Percentiles rank a stretch among this genome's conserved stretches.
phyloP scores from a whole-genome alignment of 2,797 vertebrate species.

The Kryptolebias ocellatus region DNA sequence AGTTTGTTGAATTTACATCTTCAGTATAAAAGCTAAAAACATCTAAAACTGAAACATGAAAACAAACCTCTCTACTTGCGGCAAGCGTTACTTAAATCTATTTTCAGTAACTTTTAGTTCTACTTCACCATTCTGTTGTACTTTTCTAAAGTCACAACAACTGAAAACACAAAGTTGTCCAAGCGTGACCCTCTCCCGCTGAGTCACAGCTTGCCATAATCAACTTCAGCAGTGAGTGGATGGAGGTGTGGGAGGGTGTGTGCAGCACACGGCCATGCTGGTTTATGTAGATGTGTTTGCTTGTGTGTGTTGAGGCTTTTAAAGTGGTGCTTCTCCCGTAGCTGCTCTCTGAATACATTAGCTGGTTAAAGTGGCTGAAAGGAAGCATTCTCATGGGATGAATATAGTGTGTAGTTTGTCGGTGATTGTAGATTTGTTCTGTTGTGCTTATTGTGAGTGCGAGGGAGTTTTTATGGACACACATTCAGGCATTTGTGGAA shows the following conservation, averaged over 20 bases:
- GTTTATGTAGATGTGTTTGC: slow-evolving; percentile 16
- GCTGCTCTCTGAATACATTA: slow-evolving; percentile 61
- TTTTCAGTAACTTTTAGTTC: slow-evolving; percentile 19
- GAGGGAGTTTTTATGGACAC: slow-evolving; percentile 4
- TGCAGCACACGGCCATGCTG: slow-evolving; percentile 11
- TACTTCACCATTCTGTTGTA: slow-evolving; percentile 15
- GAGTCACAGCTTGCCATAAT: slow-evolving; percentile 58
- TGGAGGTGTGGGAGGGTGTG: slow-evolving; percentile 48
- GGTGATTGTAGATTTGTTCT: slow-evolving; percentile 1
- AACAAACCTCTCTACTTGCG: neutral
- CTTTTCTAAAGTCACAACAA: slow-evolving; percentile 52
- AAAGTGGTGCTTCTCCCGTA: slow-evolving; percentile 57
- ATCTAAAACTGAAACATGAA: slow-evolving; percentile 1
- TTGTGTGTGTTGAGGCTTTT: slow-evolving; percentile 47
- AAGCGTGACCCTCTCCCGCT: slow-evolving; percentile 66
- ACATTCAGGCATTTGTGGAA: neutral
- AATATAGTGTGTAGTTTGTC: slow-evolving; percentile 9
- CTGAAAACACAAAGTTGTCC: slow-evolving; percentile 57
- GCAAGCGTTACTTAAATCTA: slow-evolving; percentile 2
- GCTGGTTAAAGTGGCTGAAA: slow-evolving; percentile 61
- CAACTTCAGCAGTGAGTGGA: slow-evolving; percentile 50
- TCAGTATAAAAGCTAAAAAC: neutral
- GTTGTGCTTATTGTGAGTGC: slow-evolving; percentile 10
- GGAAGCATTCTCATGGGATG: slow-evolving; percentile 44
- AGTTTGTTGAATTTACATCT: too few relatives aligned